Evolutionary conservation across 1,140 invertebrate species (phyloP), one percentile per base, ranked within the genome.

Genomic region (Galleria mellonella): DNA sequence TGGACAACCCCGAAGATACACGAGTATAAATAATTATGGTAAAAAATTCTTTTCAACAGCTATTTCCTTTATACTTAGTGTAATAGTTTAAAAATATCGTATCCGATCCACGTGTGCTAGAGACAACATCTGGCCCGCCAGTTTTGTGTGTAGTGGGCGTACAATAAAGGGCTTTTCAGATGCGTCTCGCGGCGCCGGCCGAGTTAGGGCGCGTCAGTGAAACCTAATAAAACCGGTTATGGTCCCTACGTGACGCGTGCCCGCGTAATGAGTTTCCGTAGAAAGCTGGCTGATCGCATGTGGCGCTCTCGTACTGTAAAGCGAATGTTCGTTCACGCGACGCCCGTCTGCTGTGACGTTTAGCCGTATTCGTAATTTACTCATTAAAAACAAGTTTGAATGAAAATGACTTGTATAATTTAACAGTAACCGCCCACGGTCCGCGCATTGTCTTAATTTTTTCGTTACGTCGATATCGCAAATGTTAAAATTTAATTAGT

Each of bases 211-310:
- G 52, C 54, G 52, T 45, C 54, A 59, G 57, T 62, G 62, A 71
- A 78, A 78, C 72, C 74, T 77, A 83, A 83, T 81, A 77, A 73
- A 75, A 75, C 71, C 66, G 63, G 76, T 69, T 74, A 72, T 69
- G 60, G 59, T 54, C 58, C 63, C 52, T 62, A 72, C 72, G 72
- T 74, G 68, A 78, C 75, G 73, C 74, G 75, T 79, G 72, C 63
- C 36, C 47, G 57, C 36, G 66, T 77, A 81, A 79, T 81, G 74
- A 79, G 75, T 73, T 81, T 81, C 76, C 65, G 69, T 67, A 69
- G 73, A 82, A 75, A 74, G 72, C 66, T 44, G 44, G 57, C 15
- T 13, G 28, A 10, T 14, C 10, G 48, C 53, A 60, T 57, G 53
- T 49, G 44, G 32, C 33, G 44, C 53, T 64, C 56, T 32, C 48